Evolutionary conservation across 2,888 invertebrate species (phyloP), one percentile per base, ranked within the genome.

Genomic region (Lycaena phlaeas): DNA sequence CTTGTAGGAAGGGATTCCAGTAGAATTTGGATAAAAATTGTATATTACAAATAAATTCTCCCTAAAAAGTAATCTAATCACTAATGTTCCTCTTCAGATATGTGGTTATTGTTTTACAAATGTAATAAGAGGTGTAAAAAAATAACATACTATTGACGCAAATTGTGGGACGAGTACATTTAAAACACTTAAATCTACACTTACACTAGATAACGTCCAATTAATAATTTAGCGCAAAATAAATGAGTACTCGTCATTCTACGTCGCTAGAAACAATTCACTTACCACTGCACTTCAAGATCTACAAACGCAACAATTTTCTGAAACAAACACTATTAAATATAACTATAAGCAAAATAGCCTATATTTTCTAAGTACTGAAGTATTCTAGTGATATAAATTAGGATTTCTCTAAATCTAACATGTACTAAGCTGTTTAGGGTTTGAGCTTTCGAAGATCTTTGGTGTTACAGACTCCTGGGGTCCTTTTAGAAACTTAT

Each of bases 241-340:
- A 79, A 76, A 71, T 58, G 76, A 79, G 75, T 76, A 77, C 77
- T 68, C 78, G 75, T 64, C 73, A 59, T 72, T 68, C 64, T 50
- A 57, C 70, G 69, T 57, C 75, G 65, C 52, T 53, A 49, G 42
- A 40, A 45, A 27, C 37, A 41, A 38, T 40, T 38, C 27, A 34
- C 27, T 27, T 38, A 42, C 42, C 45, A 43, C 46, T 44, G 44
- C 27, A 6, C 25, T 18, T 26, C 25, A 11, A 11, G 10, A 15
- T 15, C 17, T 27, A 27, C 14, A 25, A 38, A 38, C 27, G 27
- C 27, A 27, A 27, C 15, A 1, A n/a, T 28, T 11, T 29, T n/a
- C 14, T 14, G 4, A 29, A 11, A n/a, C n/a, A 29, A 29, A 12
- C 9, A 30, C 14, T 25, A 22, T 22, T 5, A 11, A 12, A 12